phyloP scores from a whole-genome alignment of 2,797 vertebrate genomes.

The Erpetoichthys calabaricus region DNA sequence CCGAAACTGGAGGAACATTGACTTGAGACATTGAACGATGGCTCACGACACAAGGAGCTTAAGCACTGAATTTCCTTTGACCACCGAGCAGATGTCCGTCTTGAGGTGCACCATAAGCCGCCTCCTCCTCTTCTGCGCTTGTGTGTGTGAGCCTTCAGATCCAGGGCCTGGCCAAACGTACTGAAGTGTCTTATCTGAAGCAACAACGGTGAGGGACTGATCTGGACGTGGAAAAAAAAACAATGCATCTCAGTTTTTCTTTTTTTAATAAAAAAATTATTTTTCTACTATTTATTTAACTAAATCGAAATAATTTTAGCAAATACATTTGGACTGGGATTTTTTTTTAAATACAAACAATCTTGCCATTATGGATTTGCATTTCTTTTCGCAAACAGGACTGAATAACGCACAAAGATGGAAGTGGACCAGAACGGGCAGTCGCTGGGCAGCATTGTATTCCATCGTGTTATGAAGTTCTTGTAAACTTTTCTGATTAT shows the following conservation, averaged over 20 bases:
- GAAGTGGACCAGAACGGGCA: too few relatives aligned
- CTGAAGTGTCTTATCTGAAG: background rate
- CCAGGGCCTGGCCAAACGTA: background rate
- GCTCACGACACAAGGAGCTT: background rate
- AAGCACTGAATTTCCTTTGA: too few relatives aligned
- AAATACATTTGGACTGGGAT: constrained; percentile 16
- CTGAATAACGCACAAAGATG: too few relatives aligned
- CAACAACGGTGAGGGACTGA: constrained; percentile 2
- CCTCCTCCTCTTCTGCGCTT: background rate
- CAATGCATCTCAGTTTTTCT: constrained; percentile 57
- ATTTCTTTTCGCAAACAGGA: too few relatives aligned
- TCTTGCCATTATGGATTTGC: too few relatives aligned
- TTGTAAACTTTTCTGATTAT: too few relatives aligned
- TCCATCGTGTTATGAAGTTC: too few relatives aligned
- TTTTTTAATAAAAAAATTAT: constrained; percentile 69
- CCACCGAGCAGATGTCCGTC: too few relatives aligned
- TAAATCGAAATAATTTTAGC: constrained; percentile 25
- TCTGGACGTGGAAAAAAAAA: constrained; percentile 22
- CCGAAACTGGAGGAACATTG: background rate
- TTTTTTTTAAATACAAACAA: background rate
- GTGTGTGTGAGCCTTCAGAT: background rate
- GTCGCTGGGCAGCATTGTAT: too few relatives aligned
- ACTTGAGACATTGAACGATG: background rate
- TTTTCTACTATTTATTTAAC: constrained; percentile 99
- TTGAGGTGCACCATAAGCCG: too few relatives aligned